Base-by-base conservation (phyloP, 2,797 vertebrate genomes). In the Coccyzus lansbergi region DNA sequence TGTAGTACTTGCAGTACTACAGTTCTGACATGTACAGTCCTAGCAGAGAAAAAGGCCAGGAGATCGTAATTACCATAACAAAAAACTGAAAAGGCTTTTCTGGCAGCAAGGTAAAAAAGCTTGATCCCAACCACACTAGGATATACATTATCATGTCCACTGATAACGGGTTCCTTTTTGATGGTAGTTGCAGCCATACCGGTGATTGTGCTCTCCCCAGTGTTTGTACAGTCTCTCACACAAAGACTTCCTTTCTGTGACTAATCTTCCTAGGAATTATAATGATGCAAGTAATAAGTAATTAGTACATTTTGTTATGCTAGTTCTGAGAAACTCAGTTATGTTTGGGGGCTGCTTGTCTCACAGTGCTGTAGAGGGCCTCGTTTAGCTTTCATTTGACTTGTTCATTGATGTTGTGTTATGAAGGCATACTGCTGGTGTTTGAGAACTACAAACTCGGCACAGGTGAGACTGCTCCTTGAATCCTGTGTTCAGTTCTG, bases 171-270 rank as follows among this genome's bases (percentile, higher is more conserved):
- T 92, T 52, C 49, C 36, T 33, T 79, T 89, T 64, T 68, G 79
- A 60, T 89, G 68, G 75, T 60, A 46, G 33, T 89, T 49, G 56
- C 36, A 77, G 79, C 44, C 31, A 36, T 83, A 70, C 77, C 2
- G 6, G 74, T 94, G 71, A 79, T 44, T 65, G 8, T 75, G 52
- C 31, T 80, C 46, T 80, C 56, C 84, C 62, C 63, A 65, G 31
- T 90, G 85, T 94, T 96, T 94, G 84, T 92, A 83, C 87, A 96
- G 79, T 70, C 58, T 60, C 33, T 87, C 0, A 1, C 86, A 96
- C 96, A 96, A 95, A 95, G 94, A 42, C 95, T 96, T 96, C 95
- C 94, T 93, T 94, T 89, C 95, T 86, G 72, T 96, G 94, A 96
- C 94, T 96, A 96, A 96, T 95, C 95, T 93, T 91, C 89, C 71